A percentile compares a stretch with the other conserved stretches of the same genome.
phyloP scores from a whole-genome alignment of 2,113 vertebrate species.

The Anguilla japonica region DNA sequence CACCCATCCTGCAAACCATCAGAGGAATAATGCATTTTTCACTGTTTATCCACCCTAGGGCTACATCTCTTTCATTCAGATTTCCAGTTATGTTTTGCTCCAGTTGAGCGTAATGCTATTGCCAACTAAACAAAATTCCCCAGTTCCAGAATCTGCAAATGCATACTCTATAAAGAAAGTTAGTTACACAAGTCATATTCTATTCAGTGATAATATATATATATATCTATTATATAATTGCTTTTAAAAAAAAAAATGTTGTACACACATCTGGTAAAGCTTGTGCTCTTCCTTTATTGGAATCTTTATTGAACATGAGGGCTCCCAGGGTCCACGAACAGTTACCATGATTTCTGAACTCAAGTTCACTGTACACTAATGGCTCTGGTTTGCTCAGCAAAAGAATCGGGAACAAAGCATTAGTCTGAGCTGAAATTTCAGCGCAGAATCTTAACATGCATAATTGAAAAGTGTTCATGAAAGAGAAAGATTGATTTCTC shows the following conservation, averaged over 20 bases:
- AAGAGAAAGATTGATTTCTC: constrained; percentile 8
- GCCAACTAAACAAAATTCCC: no score
- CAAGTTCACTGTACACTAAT: background rate
- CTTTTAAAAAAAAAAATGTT: background rate
- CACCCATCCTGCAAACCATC: no score
- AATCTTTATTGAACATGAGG: background rate
- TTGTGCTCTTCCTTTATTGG: background rate
- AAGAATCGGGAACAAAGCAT: background rate
- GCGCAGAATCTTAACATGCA: constrained; percentile 10
- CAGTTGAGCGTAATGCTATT: no score
- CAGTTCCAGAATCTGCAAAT: no score
- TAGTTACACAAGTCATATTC: no score
- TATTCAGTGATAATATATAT: background rate
- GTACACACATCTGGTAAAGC: background rate
- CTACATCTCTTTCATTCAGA: no score
- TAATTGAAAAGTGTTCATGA: constrained; percentile 14
- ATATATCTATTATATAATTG: background rate
- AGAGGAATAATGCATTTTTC: no score
- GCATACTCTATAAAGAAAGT: no score
- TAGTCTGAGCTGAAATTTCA: background rate
- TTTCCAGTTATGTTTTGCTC: no score
- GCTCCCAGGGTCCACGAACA: background rate
- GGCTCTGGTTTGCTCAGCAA: background rate
- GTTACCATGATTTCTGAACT: background rate
- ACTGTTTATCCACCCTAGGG: no score